These are phyloP conservation scores for Dendrolimus punctatus DNA, from an alignment of 1,140 invertebrate species.

Conservation along the genomic window DNA sequence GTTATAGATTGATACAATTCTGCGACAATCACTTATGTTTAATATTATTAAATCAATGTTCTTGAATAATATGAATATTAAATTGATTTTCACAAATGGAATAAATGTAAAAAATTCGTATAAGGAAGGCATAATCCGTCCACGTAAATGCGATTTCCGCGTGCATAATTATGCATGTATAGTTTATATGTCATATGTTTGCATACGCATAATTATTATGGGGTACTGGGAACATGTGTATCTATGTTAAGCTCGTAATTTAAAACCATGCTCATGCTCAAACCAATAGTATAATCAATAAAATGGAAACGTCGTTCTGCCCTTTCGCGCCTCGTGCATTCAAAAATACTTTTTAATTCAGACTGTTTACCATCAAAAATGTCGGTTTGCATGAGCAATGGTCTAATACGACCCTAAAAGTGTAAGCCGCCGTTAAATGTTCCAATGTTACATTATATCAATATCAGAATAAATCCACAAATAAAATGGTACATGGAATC, in stretches of 20 bases:
- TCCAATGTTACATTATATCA: constrained; percentile 37
- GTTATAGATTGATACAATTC: background rate
- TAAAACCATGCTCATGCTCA: background rate
- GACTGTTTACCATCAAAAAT: too few species aligned
- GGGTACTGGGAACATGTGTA: constrained; percentile 9
- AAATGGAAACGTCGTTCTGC: background rate
- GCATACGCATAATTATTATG: background rate
- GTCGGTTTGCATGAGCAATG: background rate
- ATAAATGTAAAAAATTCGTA: constrained; percentile 10
- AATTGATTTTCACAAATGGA: constrained; percentile 4
- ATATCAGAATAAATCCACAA: constrained; percentile 41
- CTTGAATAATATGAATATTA: background rate
- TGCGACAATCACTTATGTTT: background rate
- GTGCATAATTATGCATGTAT: constrained; percentile 6
- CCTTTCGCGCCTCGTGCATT: too few species aligned
- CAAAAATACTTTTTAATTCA: too few species aligned
- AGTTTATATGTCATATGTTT: too few species aligned
- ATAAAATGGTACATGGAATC: constrained; percentile 39
- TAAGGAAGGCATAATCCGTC: constrained; percentile 45
- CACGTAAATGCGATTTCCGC: constrained; percentile 36
- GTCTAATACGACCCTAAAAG: constrained; percentile 8
- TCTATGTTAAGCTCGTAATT: constrained; percentile 4
- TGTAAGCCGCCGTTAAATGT: constrained; percentile 33
- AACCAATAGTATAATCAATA: background rate
- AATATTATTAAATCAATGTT: background rate